phyloP scores from a whole-genome alignment of 2,113 vertebrate genomes.

The Carassius gibelio region DNA sequence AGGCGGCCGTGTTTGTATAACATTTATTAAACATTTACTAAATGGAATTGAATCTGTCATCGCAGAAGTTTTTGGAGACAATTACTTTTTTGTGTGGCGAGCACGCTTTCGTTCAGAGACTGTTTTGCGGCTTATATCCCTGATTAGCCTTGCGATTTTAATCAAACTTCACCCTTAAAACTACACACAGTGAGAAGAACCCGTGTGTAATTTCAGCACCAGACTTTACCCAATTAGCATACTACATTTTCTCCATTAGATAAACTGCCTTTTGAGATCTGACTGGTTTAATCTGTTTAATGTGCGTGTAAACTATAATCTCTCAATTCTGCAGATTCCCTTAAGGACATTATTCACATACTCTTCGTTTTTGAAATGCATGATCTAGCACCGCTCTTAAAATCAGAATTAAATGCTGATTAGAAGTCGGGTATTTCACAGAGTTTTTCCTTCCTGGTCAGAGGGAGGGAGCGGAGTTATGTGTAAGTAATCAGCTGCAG shows the following conservation, averaged over 20 bases:
- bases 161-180: slow-evolving; percentile 70
- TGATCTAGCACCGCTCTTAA: slow-evolving; percentile 67
- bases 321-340: slow-evolving; percentile 77
- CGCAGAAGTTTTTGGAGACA: slow-evolving; percentile 84
- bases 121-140: slow-evolving; percentile 70
- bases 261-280: slow-evolving; percentile 78
- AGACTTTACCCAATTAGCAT: slow-evolving; percentile 78
- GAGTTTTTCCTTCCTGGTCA: slow-evolving; percentile 49
- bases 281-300: slow-evolving; percentile 77
- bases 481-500: slow-evolving; percentile 9
- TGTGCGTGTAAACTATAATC: slow-evolving; percentile 79
- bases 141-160: slow-evolving; percentile 76
- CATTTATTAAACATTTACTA: slow-evolving; percentile 94
- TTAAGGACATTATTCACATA: slow-evolving; percentile 74
- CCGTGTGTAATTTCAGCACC: slow-evolving; percentile 75
- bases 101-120: slow-evolving; percentile 71
- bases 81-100: slow-evolving; percentile 92
- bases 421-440: slow-evolving; percentile 62
- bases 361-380: slow-evolving; percentile 74
- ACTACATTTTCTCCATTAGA: slow-evolving; percentile 78
- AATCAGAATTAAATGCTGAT: slow-evolving; percentile 63
- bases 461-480: slow-evolving; percentile 3
- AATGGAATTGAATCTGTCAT: slow-evolving; percentile 98
- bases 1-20: slow-evolving; percentile 85
- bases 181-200: slow-evolving; percentile 56